Percentiles rank a stretch among this genome's conserved stretches.
Evolutionary conservation across 2,797 vertebrate genomes (phyloP).

Genomic region (Heteromormyrus szaboi): DNA sequence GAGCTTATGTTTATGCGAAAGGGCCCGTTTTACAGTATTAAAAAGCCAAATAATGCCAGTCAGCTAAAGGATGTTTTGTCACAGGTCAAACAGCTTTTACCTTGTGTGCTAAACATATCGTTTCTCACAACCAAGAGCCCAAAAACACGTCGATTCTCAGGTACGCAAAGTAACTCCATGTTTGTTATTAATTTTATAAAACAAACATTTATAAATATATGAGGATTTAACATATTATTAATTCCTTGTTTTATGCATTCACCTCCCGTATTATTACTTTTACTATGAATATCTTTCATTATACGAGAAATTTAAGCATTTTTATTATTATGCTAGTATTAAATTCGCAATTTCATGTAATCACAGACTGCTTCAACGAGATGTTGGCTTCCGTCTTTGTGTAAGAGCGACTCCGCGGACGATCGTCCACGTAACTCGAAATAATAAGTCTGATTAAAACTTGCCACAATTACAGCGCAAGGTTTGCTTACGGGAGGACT

Average conservation of each 20-base stretch:
- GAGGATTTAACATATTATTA: not conserved
- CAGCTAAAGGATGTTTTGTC: not conserved
- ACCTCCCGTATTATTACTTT: not conserved
- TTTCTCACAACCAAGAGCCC: not conserved
- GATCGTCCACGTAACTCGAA: not conserved
- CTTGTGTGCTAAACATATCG: not conserved
- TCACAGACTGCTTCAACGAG: not conserved
- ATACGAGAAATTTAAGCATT: not conserved
- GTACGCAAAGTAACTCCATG: not conserved
- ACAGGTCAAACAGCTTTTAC: not conserved
- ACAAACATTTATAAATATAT: not conserved
- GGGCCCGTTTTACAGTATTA: not conserved
- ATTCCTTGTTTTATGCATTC: not conserved
- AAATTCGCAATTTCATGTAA: not conserved
- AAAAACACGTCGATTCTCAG: not conserved
- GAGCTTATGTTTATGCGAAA: not conserved
- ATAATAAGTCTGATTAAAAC: not conserved
- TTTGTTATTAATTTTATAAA: not conserved
- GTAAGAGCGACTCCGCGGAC: not conserved
- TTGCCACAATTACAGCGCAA: not conserved
- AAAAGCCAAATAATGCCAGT: not conserved
- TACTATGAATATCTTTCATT: not conserved
- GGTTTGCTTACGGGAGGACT: not conserved
- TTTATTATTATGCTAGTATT: not conserved
- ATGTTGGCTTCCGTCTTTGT: slow-evolving; percentile 1